A percentile compares a stretch with the other conserved stretches of the same genome.
Evolutionary conservation across 2,113 vertebrate genomes (phyloP).

Genomic region (Phyllostomus discolor): DNA sequence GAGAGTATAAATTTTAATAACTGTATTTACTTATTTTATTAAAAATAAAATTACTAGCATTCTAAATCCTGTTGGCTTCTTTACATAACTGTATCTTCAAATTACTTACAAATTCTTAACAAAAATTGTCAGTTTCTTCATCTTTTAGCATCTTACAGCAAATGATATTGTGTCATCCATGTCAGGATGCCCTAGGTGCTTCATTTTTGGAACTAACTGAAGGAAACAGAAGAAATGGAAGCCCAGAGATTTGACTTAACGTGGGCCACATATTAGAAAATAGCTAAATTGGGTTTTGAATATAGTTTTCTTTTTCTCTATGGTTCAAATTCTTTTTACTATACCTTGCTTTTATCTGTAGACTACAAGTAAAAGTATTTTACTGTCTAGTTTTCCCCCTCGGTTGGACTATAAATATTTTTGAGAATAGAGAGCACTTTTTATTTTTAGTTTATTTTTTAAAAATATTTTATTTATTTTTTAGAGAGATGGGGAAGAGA

Average conservation of each 20-base stretch:
- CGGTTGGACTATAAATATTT: not conserved
- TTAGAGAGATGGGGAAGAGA: no score
- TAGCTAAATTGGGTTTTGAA: not conserved
- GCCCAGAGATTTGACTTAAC: not conserved
- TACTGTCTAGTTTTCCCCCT: not conserved
- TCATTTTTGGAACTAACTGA: not conserved
- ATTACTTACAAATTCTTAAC: not conserved
- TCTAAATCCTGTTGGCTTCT: not conserved
- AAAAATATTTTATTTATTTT: not conserved
- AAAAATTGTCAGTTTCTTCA: not conserved
- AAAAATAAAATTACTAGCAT: not conserved
- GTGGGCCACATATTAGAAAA: not conserved
- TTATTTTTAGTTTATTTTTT: no score
- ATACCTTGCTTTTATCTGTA: not conserved
- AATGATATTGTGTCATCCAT: not conserved
- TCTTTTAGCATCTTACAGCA: not conserved
- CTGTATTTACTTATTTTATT: not conserved
- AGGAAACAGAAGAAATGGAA: not conserved
- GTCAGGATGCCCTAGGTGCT: not conserved
- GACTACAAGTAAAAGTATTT: not conserved
- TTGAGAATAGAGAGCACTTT: not conserved
- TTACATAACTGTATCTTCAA: not conserved
- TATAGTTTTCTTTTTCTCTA: not conserved
- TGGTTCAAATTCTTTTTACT: slow-evolving; percentile 2
- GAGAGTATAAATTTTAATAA: not conserved